phyloP scores from a whole-genome alignment of 2,113 vertebrate genomes.

The Xenopus laevis region DNA sequence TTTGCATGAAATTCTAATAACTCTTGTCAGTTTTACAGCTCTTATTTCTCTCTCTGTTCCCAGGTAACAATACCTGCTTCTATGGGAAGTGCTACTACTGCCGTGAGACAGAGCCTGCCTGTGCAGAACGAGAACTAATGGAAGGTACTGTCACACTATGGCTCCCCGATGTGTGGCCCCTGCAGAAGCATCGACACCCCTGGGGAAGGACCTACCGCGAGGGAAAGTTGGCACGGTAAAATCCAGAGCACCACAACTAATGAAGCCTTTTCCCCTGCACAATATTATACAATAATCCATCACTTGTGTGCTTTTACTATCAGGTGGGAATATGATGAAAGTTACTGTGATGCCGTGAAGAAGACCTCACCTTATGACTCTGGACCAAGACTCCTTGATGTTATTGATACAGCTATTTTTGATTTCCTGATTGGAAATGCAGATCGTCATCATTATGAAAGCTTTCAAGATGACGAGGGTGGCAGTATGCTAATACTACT shows the following conservation, averaged over 20 bases:
- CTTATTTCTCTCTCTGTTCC: constrained; percentile 6
- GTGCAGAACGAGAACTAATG: constrained; percentile 87
- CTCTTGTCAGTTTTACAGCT: too few species aligned
- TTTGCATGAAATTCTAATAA: too few species aligned
- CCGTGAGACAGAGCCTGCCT: constrained; percentile 92
- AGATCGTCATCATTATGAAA: constrained; percentile 96
- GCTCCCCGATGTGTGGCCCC: constrained; percentile 95
- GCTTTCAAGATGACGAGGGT: constrained; percentile 94
- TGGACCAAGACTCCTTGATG: constrained; percentile 87
- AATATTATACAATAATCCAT: too few species aligned
- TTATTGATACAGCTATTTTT: constrained; percentile 92
- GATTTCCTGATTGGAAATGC: constrained; percentile 96
- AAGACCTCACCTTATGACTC: constrained; percentile 94
- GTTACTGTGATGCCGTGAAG: constrained; percentile 96
- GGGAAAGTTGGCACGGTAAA: constrained; percentile 92
- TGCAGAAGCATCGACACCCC: constrained; percentile 94
- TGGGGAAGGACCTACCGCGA: constrained; percentile 97
- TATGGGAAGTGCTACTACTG: constrained; percentile 98
- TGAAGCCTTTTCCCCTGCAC: too few species aligned
- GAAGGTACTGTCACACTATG: constrained; percentile 92
- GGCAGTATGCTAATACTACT: constrained; percentile 97
- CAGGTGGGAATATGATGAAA: constrained; percentile 98
- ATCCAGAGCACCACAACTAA: too few species aligned
- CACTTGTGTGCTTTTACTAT: neutral
- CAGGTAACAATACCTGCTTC: constrained; percentile 95